These are phyloP conservation scores for Rissa tridactyla DNA, from an alignment of 2,113 vertebrate genomes.

Conservation along the genomic window DNA sequence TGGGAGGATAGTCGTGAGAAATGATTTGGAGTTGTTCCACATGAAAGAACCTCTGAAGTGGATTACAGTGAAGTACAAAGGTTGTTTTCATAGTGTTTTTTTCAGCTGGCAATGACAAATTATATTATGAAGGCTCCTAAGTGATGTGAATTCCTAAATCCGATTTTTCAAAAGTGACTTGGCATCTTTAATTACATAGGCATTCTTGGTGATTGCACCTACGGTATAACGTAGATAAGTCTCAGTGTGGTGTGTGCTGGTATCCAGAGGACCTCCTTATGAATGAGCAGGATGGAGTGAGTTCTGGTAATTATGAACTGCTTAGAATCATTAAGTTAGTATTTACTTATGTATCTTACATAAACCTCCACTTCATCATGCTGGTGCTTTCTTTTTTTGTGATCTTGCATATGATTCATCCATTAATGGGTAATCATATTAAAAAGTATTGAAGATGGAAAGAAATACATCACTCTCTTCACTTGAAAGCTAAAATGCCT, in stretches of 20 bases:
- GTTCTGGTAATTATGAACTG: background rate
- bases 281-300: background rate
- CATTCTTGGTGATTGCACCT: background rate
- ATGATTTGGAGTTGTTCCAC: background rate
- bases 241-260: background rate
- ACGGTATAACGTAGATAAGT: background rate
- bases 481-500: constrained; percentile 42
- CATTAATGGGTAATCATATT: background rate
- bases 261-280: background rate
- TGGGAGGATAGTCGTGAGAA: background rate
- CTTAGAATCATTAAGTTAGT: background rate
- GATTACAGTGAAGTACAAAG: constrained; percentile 30
- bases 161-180: background rate
- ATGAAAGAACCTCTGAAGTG: constrained; percentile 25
- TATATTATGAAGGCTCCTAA: background rate
- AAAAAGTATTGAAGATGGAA: constrained; percentile 58
- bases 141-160: background rate
- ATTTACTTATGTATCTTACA: background rate
- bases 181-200: background rate
- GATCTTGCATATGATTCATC: background rate
- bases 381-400: background rate
- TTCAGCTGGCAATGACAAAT: background rate
- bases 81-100: constrained; percentile 36
- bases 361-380: background rate
- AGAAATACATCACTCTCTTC: constrained; percentile 45